Percentiles rank a stretch among this genome's conserved stretches.
phyloP scores from a whole-genome alignment of 1,140 invertebrate species.

The Lethrus apterus region DNA sequence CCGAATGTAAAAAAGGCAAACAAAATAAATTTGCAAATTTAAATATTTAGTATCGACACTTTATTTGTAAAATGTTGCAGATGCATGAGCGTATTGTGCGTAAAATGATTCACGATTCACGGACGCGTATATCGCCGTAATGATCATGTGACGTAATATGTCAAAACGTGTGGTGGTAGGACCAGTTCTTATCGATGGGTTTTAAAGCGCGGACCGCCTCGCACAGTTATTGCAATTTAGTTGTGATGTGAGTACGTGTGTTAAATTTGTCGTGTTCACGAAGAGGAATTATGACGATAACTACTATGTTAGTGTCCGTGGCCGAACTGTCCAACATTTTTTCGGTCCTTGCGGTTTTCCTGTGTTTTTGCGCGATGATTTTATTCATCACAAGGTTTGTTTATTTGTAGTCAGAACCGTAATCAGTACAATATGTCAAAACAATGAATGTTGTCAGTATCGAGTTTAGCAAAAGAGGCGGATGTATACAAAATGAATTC shows the following conservation, averaged over 20 bases:
- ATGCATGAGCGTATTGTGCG: no score
- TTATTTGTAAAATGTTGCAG: no score
- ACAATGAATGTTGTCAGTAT: no score
- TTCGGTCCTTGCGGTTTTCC: slow-evolving; percentile 50
- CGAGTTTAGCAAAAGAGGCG: no score
- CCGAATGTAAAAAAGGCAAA: slow-evolving; percentile 1
- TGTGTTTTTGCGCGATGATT: slow-evolving; percentile 54
- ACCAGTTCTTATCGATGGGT: not conserved
- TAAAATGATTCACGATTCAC: no score
- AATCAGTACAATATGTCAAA: no score
- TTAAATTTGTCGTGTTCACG: slow-evolving; percentile 1
- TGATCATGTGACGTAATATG: slow-evolving; percentile 14
- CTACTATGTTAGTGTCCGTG: slow-evolving; percentile 53
- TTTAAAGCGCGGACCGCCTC: not conserved
- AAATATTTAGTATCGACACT: no score
- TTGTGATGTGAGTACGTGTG: slow-evolving; percentile 13
- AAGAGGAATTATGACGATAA: slow-evolving; percentile 39
- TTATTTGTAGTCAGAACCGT: no score
- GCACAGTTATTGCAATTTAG: not conserved
- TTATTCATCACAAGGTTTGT: slow-evolving; percentile 52
- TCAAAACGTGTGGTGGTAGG: slow-evolving; percentile 1
- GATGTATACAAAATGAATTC: no score
- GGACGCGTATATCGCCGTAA: not conserved
- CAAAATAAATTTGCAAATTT: no score
- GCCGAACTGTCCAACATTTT: slow-evolving; percentile 55